A percentile compares a stretch with the other conserved stretches of the same genome.
These are phyloP conservation scores for Leontocebus nigricollis DNA, from an alignment of 2,797 vertebrate genomes.

Conservation along the genomic window DNA sequence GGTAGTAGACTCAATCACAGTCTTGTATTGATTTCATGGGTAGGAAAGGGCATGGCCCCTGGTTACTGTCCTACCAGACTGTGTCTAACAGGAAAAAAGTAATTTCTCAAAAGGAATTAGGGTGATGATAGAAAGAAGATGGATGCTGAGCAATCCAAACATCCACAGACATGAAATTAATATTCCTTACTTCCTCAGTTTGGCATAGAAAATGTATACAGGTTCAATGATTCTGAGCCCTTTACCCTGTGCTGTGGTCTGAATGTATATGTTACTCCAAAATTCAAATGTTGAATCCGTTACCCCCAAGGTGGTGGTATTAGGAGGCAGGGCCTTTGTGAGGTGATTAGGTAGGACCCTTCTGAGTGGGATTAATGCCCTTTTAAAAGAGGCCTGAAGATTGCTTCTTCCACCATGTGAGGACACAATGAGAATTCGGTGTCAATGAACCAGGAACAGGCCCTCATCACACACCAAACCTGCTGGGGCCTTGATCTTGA, in stretches of 20 bases:
- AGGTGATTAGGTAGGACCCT: not conserved
- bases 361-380: not conserved
- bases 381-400: not conserved
- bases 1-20: not conserved
- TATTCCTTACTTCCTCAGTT: not conserved
- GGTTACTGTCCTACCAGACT: not conserved
- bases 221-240: not conserved
- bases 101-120: not conserved
- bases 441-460: not conserved
- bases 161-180: not conserved
- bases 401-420: not conserved
- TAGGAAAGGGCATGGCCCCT: not conserved
- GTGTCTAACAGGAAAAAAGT: not conserved
- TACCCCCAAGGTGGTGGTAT: not conserved
- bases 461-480: not conserved
- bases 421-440: not conserved
- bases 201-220: not conserved
- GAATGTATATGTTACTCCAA: not conserved
- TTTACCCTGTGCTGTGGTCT: not conserved
- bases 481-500: not conserved
- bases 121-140: not conserved
- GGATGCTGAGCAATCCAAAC: not conserved
- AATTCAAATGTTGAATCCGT: not conserved
- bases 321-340: not conserved
- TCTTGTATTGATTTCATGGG: not conserved